Evolutionary conservation across 2,113 vertebrate species (phyloP).

Genomic region (Dasyornis broadbenti): DNA sequence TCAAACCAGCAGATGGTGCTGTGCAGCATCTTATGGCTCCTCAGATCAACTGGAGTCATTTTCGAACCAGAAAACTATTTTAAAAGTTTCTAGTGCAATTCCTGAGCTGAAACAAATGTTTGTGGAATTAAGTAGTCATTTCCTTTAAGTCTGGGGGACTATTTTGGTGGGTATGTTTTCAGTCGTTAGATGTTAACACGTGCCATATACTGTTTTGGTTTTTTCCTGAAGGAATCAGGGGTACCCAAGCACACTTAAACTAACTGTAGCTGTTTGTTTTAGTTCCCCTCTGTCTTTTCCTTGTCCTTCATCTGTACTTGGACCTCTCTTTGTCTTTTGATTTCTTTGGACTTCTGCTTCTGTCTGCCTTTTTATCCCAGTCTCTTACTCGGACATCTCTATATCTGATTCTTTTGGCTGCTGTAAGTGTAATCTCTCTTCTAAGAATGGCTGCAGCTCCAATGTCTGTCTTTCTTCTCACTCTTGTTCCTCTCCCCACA

Average conservation of each 20-base stretch:
- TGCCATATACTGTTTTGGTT: neutral
- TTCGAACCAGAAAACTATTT: constrained; percentile 33
- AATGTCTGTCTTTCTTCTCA: constrained; percentile 69
- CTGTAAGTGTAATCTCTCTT: constrained; percentile 70
- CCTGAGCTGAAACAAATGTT: constrained; percentile 83
- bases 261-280: neutral
- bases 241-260: constrained; percentile 46
- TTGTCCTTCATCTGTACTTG: constrained; percentile 70
- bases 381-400: constrained; percentile 59
- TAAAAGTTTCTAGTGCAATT: constrained; percentile 71
- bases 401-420: constrained; percentile 48
- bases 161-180: constrained; percentile 66
- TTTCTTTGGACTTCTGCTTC: constrained; percentile 81
- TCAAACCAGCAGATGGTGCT: constrained; percentile 76
- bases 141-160: constrained; percentile 75
- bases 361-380: constrained; percentile 70
- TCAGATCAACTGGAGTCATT: neutral
- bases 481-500: too few relatives aligned
- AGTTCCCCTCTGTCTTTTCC: neutral
- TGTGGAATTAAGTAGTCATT: constrained; percentile 91
- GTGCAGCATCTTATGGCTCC: constrained; percentile 62
- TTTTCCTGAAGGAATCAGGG: constrained; percentile 37
- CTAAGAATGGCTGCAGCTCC: constrained; percentile 74
- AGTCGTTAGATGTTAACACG: constrained; percentile 59
- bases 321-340: constrained; percentile 83